Evolutionary conservation across 2,113 vertebrate species (phyloP).

Genomic region (Bos taurus): ARS-UCD2.0 NC_037334.1:93602001-93602500

Average conservation of each 20-base stretch:
- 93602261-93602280: neutral
- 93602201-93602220: neutral
- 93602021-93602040: neutral
- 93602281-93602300: neutral
- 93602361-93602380: constrained; percentile 44
- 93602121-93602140: constrained; percentile 15
- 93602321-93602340: constrained; percentile 15
- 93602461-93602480: constrained; percentile 72
- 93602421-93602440: constrained; percentile 58
- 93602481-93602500: constrained; percentile 63
- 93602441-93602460: constrained; percentile 24
- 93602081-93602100: neutral
- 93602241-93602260: constrained; percentile 23
- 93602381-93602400: neutral
- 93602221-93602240: neutral
- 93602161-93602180: constrained; percentile 27
- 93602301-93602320: neutral
- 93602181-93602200: constrained; percentile 16
- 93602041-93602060: neutral
- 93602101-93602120: constrained; percentile 9
- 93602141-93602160: constrained; percentile 38
- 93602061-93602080: neutral
- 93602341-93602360: constrained; percentile 41
- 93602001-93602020: neutral
- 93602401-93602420: constrained; percentile 51